These are phyloP conservation scores for Malurus cyaneus DNA, from an alignment of 2,113 vertebrate genomes.

Conservation along the genomic window DNA sequence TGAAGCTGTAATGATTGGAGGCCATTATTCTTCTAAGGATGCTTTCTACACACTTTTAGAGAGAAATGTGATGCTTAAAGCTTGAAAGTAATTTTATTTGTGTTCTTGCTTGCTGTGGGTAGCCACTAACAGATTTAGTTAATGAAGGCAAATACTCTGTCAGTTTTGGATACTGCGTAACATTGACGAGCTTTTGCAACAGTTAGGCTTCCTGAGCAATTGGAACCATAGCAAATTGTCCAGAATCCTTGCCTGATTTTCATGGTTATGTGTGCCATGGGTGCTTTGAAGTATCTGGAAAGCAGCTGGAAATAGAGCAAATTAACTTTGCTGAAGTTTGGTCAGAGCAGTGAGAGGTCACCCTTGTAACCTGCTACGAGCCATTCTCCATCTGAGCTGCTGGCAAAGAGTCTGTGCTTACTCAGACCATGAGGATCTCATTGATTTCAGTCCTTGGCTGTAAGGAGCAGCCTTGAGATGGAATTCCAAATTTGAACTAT, in stretches of 20 bases:
- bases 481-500: not conserved
- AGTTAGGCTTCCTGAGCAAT: not conserved
- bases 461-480: not conserved
- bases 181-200: not conserved
- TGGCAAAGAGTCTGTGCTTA: not conserved
- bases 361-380: fast-evolving
- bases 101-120: not conserved
- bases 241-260: not conserved
- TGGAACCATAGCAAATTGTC: not conserved
- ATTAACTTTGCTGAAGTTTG: not conserved
- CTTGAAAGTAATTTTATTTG: not conserved
- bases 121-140: not conserved
- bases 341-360: not conserved
- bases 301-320: not conserved
- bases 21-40: not conserved
- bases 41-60: not conserved
- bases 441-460: not conserved
- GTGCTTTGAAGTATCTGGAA: not conserved
- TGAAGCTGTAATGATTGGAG: not conserved
- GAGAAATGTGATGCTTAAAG: not conserved
- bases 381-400: fast-evolving
- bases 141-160: not conserved
- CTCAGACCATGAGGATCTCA: fast-evolving
- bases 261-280: not conserved
- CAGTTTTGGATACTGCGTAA: not conserved